Conservation (phyloP, 2,113 vertebrate species). For the Trinectes maculatus region DNA sequence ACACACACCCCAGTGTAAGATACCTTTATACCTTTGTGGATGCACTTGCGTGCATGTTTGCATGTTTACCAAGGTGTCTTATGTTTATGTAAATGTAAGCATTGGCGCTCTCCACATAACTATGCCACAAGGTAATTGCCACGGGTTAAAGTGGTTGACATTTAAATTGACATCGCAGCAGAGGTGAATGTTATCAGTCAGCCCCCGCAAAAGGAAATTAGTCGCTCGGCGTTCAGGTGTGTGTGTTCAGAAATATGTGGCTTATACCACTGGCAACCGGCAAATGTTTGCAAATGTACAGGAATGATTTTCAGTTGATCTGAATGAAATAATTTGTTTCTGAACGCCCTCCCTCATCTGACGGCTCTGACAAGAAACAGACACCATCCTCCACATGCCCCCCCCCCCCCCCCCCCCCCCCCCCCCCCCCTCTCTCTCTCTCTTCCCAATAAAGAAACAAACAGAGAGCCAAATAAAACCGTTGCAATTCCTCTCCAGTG, state of each 20-base stretch:
- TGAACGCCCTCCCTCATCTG: constrained; percentile 66
- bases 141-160: constrained; percentile 58
- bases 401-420: constrained; percentile 19
- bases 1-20: constrained; percentile 2
- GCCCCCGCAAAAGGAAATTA: constrained; percentile 38
- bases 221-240: constrained; percentile 10
- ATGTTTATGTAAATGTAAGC: constrained; percentile 1
- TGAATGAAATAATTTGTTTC: constrained; percentile 73
- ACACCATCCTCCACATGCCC: constrained; percentile 30
- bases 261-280: constrained; percentile 36
- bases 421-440: constrained; percentile 41
- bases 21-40: background rate
- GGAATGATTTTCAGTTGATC: constrained; percentile 59
- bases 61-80: background rate
- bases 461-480: constrained; percentile 74
- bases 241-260: constrained; percentile 38
- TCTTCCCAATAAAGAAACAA: constrained; percentile 76
- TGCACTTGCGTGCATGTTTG: background rate
- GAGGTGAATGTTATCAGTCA: constrained; percentile 62
- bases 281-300: constrained; percentile 71
- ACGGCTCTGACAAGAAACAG: constrained; percentile 66
- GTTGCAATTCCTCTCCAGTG: constrained; percentile 78
- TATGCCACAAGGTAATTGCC: constrained; percentile 41
- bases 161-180: constrained; percentile 60
- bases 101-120: constrained; percentile 24